phyloP scores from a whole-genome alignment of 2,888 invertebrate genomes.

The Pristionchus mayeri region DNA sequence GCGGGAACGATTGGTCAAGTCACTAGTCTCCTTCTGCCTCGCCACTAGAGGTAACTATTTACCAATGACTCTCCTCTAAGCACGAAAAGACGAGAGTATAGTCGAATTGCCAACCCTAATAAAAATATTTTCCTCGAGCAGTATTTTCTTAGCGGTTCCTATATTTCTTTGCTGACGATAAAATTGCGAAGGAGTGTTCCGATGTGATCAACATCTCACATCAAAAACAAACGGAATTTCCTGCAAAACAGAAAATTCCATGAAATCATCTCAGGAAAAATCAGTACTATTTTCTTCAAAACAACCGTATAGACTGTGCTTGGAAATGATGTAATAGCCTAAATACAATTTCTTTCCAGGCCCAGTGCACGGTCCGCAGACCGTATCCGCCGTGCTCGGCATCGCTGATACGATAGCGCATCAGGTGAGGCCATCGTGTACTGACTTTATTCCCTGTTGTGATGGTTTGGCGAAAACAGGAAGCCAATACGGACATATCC shows the following conservation, averaged over 20 bases:
- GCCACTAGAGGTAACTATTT: slow-evolving; percentile 11
- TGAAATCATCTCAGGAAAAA: too few relatives aligned
- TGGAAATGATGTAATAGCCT: neutral
- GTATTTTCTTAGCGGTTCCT: too few relatives aligned
- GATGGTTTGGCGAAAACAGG: neutral
- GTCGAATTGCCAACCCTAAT: too few relatives aligned
- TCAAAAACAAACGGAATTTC: too few relatives aligned
- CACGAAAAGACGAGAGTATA: too few relatives aligned
- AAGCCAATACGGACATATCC: neutral
- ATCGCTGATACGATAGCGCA: slow-evolving; percentile 28
- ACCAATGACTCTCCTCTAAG: neutral
- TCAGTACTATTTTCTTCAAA: too few relatives aligned
- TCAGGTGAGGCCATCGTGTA: neutral
- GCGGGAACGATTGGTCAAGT: slow-evolving; percentile 28
- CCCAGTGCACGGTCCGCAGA: neutral
- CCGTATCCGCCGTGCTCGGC: neutral
- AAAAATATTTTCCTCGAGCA: too few relatives aligned
- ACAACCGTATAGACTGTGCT: too few relatives aligned
- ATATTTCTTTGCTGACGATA: too few relatives aligned
- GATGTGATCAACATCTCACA: too few relatives aligned
- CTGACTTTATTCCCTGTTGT: neutral
- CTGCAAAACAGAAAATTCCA: too few relatives aligned
- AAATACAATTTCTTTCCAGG: neutral
- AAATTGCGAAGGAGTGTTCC: too few relatives aligned
- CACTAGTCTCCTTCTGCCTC: slow-evolving; percentile 29